phyloP scores from a whole-genome alignment of 2,797 vertebrate genomes.

The Cryptoprocta ferox region DNA sequence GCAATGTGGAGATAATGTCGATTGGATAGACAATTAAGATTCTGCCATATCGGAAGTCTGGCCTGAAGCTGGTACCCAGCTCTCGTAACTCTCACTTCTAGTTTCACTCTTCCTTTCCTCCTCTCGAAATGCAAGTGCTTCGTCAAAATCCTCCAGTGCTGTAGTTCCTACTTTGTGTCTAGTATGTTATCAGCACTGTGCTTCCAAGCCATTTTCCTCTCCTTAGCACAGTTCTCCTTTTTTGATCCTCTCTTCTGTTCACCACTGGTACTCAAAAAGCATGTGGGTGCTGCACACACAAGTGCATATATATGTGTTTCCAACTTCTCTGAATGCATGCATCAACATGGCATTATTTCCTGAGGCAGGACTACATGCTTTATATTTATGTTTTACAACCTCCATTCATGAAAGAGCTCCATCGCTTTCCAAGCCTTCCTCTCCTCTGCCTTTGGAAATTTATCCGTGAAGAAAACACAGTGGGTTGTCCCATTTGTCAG shows the following conservation, averaged over 20 bases:
- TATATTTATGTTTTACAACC: neutral
- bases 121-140: neutral
- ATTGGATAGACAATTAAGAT: neutral
- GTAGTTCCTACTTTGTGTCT: neutral
- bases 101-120: neutral
- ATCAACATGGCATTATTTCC: neutral
- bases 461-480: slow-evolving; percentile 45
- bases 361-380: neutral
- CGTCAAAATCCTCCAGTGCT: neutral
- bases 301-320: neutral
- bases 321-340: neutral
- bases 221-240: neutral
- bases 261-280: neutral
- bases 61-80: neutral
- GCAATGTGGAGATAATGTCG: neutral
- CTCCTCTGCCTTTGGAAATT: slow-evolving; percentile 36
- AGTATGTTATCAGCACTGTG: neutral
- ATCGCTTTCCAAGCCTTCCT: neutral
- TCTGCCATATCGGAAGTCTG: neutral
- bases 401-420: slow-evolving; percentile 29
- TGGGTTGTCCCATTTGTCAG: slow-evolving; percentile 41
- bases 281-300: neutral
- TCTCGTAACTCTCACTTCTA: neutral
- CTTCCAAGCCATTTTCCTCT: neutral
- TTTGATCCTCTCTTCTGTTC: neutral